Percentiles rank a stretch among this genome's conserved stretches.
These are phyloP conservation scores for Eufriesea mexicana DNA, from an alignment of 1,140 invertebrate genomes.

Conservation along the genomic window DNA sequence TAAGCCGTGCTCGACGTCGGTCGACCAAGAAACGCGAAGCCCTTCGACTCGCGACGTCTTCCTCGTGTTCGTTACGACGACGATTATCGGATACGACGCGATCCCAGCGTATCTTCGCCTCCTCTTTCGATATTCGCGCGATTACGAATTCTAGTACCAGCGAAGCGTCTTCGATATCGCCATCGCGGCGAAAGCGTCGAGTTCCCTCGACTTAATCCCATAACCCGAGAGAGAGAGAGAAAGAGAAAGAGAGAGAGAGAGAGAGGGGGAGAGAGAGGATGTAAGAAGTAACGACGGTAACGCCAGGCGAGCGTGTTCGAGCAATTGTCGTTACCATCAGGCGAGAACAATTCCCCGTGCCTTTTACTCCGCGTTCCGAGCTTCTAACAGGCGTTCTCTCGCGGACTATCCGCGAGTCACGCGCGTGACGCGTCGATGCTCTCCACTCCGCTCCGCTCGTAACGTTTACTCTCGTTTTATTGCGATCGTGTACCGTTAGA, in stretches of 20 bases:
- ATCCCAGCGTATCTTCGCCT: no score
- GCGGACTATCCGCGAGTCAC: neutral
- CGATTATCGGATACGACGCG: constrained; percentile 5
- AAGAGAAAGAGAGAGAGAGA: neutral
- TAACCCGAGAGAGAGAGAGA: neutral
- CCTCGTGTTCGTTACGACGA: neutral
- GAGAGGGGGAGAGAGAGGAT: neutral
- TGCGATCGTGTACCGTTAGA: constrained; percentile 24
- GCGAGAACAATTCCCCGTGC: neutral
- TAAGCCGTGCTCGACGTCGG: constrained; percentile 34
- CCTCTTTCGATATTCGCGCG: neutral
- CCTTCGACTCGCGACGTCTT: constrained; percentile 32
- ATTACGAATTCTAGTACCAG: neutral
- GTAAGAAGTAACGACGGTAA: no score
- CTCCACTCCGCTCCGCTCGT: neutral
- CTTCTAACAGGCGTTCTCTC: neutral
- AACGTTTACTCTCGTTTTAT: constrained; percentile 36
- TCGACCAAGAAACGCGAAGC: constrained; percentile 44
- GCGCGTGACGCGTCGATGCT: neutral
- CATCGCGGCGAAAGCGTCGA: neutral
- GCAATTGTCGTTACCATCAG: constrained; percentile 5
- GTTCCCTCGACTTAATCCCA: neutral
- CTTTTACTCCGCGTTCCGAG: no score
- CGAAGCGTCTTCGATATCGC: neutral
- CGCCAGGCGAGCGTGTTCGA: neutral